Evolutionary conservation across 2,888 invertebrate species (phyloP), one percentile per base, ranked within the genome.

Genomic region (Shargacucullia verbasci): DNA sequence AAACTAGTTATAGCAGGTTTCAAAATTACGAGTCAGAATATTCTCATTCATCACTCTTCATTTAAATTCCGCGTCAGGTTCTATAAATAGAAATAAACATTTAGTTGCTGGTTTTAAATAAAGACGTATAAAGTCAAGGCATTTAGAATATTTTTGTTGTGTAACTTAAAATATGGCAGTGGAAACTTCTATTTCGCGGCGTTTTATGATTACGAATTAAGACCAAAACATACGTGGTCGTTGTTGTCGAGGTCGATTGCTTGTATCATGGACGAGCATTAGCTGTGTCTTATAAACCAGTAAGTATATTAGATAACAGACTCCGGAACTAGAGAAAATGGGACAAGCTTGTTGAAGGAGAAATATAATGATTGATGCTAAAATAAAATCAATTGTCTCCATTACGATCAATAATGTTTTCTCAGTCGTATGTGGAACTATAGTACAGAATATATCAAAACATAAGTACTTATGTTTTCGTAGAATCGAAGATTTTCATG

Each of bases 121-220:
- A 40, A 41, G 20, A 55, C 38, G 29, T 38, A 27, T 27, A 27
- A 40, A 40, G 38, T 45, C 20, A 9, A 29, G 13, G 15, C 12
- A n/a, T 15, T 1, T 45, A 48, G 41, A 64, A 59, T 49, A 56
- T 47, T 59, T 53, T 27, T 39, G 15, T 34, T 48, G 15, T 39
- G 44, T 50, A 60, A 66, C 34, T 9, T 11, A 15, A 12, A 27
- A 40, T 44, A 31, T 29, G 27, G 27, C 31, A 37, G 15, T 50
- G 8, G 63, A 38, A 54, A 44, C 38, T 41, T 63, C 35, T 0
- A 44, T 64, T 67, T 49, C 25, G 14, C 31, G 38, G 27, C 33
- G 38, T 40, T 39, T 40, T 49, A 27, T 12, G 31, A 62, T 63
- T 62, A 59, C 50, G 48, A 39, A 52, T 50, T 62, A 48, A 12